Conservation (phyloP, 2,113 vertebrate genomes). For the Neolamprologus ventralis region DNA sequence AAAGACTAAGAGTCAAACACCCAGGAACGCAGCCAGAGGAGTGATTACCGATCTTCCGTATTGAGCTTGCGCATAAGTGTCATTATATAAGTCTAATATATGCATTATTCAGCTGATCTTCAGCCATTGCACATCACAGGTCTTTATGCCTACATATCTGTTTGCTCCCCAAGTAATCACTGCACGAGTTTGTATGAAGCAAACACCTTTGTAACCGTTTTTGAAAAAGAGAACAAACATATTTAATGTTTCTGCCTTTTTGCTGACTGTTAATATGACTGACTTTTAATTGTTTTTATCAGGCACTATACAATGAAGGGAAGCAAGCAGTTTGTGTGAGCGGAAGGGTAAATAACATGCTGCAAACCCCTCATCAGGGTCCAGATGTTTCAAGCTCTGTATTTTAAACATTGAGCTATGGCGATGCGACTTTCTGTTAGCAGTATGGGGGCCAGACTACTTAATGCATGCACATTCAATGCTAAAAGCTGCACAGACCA, state of each 20-base stretch:
- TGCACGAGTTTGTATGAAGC: not conserved
- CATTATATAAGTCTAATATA: not conserved
- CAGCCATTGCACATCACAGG: not conserved
- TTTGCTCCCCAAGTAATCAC: not conserved
- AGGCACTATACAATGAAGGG: not conserved
- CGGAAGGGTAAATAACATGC: not conserved
- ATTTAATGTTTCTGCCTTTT: not conserved
- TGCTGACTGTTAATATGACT: not conserved
- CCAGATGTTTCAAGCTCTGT: not conserved
- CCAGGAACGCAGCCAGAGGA: not conserved
- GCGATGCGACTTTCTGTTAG: not conserved
- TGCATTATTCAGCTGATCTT: not conserved
- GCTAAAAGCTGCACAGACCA: not conserved
- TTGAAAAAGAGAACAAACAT: not conserved
- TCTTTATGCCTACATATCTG: not conserved
- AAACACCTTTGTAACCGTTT: not conserved
- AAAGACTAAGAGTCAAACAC: not conserved
- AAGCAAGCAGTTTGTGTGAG: not conserved
- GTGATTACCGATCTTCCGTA: not conserved
- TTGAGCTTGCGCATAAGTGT: not conserved
- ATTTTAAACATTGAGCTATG: not conserved
- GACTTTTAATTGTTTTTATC: not conserved
- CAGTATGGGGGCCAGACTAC: not conserved
- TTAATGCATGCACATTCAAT: not conserved
- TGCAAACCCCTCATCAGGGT: not conserved